phyloP scores from a whole-genome alignment of 2,797 vertebrate species.

The Oophaga sylvatica region DNA sequence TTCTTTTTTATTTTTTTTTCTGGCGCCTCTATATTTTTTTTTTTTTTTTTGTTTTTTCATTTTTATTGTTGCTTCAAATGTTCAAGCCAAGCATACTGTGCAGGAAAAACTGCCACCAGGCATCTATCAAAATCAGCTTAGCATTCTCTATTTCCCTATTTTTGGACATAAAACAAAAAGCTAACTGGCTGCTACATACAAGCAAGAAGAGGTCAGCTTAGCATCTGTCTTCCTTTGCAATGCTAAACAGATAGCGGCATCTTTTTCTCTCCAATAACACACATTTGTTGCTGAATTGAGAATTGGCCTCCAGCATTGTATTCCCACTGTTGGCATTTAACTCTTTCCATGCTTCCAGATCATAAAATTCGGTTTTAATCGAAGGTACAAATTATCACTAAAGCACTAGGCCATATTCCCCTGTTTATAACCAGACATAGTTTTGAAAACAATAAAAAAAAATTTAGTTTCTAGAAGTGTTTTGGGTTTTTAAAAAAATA shows the following conservation, averaged over 20 bases:
- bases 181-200: conserved; percentile 53
- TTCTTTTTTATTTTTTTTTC: background rate
- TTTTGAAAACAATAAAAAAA: no score
- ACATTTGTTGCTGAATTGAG: conserved; percentile 40
- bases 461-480: no score
- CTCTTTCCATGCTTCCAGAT: conserved; percentile 3
- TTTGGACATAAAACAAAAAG: conserved; percentile 56
- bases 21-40: background rate
- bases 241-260: conserved; percentile 41
- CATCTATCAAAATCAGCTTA: conserved; percentile 36
- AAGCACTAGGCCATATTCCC: no score
- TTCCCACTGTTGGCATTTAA: conserved; percentile 41
- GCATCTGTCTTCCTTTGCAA: conserved; percentile 54
- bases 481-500: no score
- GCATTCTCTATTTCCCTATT: conserved; percentile 46
- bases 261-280: conserved; percentile 37
- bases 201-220: conserved; percentile 52
- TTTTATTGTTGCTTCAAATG: conserved; percentile 33
- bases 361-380: background rate
- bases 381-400: background rate
- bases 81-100: conserved; percentile 39
- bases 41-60: background rate
- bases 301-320: conserved; percentile 39
- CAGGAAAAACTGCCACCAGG: conserved; percentile 22
- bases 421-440: no score